A percentile compares a stretch with the other conserved stretches of the same genome.
These are phyloP conservation scores for Sesia apiformis DNA, from an alignment of 2,888 invertebrate species.

Conservation along the genomic window DNA sequence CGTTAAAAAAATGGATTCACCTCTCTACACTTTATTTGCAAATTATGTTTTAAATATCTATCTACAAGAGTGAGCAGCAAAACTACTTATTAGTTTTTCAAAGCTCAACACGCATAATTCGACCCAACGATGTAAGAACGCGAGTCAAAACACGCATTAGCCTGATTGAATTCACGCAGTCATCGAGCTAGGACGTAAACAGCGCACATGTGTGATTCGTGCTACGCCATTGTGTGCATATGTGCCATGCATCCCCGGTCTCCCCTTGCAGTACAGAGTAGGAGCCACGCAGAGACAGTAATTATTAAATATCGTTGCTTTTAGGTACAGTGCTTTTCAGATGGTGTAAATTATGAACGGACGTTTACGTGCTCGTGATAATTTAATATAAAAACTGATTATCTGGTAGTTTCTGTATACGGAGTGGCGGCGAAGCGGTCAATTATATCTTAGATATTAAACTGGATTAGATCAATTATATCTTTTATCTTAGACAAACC, in stretches of 20 bases:
- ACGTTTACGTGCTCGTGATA: too few species aligned
- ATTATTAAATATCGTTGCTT: neutral
- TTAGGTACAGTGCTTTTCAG: too few species aligned
- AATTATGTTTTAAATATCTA: too few species aligned
- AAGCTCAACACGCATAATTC: neutral
- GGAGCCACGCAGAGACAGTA: constrained; percentile 1
- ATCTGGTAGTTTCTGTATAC: too few species aligned
- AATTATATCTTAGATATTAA: too few species aligned
- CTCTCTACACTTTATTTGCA: too few species aligned
- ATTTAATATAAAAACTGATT: too few species aligned
- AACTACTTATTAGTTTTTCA: neutral
- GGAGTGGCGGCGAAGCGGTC: too few species aligned
- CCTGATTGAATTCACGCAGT: constrained; percentile 1
- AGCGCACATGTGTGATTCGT: constrained; percentile 13
- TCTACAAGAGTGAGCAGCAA: neutral
- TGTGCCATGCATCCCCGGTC: constrained; percentile 7
- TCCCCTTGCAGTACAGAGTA: neutral
- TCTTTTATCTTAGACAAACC: too few species aligned
- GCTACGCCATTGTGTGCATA: constrained; percentile 22
- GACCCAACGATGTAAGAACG: constrained; percentile 1
- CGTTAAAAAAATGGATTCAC: too few species aligned
- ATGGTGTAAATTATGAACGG: too few species aligned
- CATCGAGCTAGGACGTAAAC: constrained; percentile 1
- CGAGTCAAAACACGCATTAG: constrained; percentile 6
- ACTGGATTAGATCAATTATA: too few species aligned